Percentiles rank a stretch among this genome's conserved stretches.
Conservation (phyloP, 1,140 invertebrate species). For the Rhopalosiphum padi region DNA sequence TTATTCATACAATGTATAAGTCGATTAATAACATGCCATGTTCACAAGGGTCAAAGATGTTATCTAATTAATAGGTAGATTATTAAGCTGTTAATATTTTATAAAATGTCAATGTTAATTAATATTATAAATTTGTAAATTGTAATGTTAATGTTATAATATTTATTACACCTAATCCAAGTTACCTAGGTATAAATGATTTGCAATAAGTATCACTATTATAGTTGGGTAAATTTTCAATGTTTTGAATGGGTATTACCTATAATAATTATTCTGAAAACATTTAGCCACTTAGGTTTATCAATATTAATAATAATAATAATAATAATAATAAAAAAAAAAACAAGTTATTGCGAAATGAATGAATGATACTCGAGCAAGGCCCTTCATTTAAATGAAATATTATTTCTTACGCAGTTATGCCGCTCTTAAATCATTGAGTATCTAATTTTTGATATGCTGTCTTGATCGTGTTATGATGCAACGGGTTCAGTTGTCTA, state of each 20-base stretch:
- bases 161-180: too few relatives aligned
- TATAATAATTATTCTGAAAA: slow-evolving; percentile 13
- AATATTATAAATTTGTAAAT: not conserved
- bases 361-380: slow-evolving; percentile 8
- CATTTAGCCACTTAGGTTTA: not conserved
- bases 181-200: too few relatives aligned
- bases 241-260: not conserved
- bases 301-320: not conserved
- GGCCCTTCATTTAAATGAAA: slow-evolving; percentile 10
- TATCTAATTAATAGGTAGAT: not conserved
- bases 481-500: not conserved
- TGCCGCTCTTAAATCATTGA: not conserved
- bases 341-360: slow-evolving; percentile 33
- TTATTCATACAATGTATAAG: not conserved
- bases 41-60: not conserved
- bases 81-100: slow-evolving; percentile 3
- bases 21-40: not conserved
- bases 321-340: not conserved
- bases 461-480: not conserved
- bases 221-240: not conserved
- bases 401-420: not conserved
- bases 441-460: slow-evolving; percentile 31
- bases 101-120: slow-evolving; percentile 12
- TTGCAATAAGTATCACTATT: not conserved
- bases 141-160: not conserved